Conservation (phyloP, 2,113 vertebrate genomes). For the Neopipo cinnamomea region DNA sequence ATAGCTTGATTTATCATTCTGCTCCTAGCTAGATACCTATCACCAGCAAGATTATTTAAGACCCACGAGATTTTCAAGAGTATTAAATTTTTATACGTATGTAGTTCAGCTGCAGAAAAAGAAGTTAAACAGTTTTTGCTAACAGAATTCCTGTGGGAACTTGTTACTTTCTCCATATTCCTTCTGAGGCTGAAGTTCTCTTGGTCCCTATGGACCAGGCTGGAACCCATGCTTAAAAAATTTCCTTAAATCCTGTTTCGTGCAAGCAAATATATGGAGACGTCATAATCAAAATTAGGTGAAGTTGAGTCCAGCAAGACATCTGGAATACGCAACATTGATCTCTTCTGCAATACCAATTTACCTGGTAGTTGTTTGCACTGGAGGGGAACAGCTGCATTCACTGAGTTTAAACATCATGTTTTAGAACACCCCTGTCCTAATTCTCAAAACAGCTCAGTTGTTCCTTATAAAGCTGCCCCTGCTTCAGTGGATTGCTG, state of each 20-base stretch:
- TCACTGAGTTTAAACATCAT: not conserved
- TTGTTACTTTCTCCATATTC: not conserved
- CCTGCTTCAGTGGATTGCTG: not conserved
- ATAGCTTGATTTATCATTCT: not conserved
- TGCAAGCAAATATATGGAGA: not conserved
- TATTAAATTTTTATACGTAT: not conserved
- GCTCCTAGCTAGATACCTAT: not conserved
- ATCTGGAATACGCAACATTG: not conserved
- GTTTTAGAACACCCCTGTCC: not conserved
- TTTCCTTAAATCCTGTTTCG: not conserved
- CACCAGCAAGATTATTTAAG: not conserved
- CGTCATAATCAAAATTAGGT: not conserved
- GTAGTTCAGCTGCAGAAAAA: not conserved
- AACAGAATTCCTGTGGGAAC: not conserved
- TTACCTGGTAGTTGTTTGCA: not conserved
- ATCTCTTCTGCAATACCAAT: not conserved
- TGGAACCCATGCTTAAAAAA: not conserved
- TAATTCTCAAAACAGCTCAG: not conserved
- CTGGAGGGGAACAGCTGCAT: not conserved
- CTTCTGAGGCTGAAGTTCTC: not conserved
- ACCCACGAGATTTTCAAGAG: not conserved
- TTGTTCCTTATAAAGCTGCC: not conserved
- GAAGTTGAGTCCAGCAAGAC: not conserved
- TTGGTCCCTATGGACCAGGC: not conserved
- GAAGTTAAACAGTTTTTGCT: not conserved